Conservation (phyloP, 2,888 invertebrate genomes). For the Drosophila seclusa region DNA sequence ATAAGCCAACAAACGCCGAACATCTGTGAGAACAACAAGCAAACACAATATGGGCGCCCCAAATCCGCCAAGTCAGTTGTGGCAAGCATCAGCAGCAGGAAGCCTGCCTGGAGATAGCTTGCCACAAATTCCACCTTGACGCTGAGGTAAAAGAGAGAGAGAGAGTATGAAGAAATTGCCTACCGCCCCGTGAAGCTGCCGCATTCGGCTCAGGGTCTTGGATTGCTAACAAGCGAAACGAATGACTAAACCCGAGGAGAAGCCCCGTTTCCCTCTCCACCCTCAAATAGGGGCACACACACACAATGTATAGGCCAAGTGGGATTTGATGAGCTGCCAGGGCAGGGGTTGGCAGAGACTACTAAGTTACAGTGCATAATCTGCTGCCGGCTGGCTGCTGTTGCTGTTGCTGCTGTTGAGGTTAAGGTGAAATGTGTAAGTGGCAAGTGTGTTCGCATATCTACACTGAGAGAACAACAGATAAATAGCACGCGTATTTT, state of each 20-base stretch:
- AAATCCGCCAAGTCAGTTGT: conserved; percentile 63
- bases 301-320: conserved; percentile 48
- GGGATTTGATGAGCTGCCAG: conserved; percentile 33
- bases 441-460: background rate
- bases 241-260: conserved; percentile 62
- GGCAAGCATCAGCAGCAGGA: background rate
- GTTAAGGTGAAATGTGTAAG: conserved; percentile 46
- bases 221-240: conserved; percentile 75
- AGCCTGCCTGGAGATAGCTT: background rate
- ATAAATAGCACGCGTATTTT: background rate
- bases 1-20: conserved; percentile 52
- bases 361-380: conserved; percentile 54
- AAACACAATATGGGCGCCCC: conserved; percentile 25
- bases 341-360: conserved; percentile 7
- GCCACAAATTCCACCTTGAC: conserved; percentile 51
- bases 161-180: conserved; percentile 32
- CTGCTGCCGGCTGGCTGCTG: conserved; percentile 19
- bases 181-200: conserved; percentile 41
- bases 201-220: conserved; percentile 37
- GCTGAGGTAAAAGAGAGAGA: conserved; percentile 34
- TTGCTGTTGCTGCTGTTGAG: conserved; percentile 34
- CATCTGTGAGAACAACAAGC: conserved; percentile 60
- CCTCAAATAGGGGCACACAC: conserved; percentile 26
- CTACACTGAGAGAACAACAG: conserved; percentile 1
- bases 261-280: background rate